Evolutionary conservation across 1,140 invertebrate genomes (phyloP).

Genomic region (Psilanteris sp.): DNA sequence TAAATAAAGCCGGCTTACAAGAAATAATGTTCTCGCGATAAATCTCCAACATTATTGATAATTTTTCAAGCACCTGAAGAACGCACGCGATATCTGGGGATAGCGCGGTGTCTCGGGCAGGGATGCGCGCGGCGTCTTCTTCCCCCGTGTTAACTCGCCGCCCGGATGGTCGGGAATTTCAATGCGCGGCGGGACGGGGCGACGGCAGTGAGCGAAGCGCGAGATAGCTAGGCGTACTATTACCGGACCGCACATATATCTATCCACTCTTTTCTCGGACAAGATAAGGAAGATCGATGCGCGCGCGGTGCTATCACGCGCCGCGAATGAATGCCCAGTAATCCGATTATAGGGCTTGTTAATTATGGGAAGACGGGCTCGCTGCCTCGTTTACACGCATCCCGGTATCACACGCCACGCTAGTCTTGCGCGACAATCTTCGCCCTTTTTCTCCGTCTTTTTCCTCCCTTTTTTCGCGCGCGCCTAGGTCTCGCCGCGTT

Average conservation of each 20-base stretch:
- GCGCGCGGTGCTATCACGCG: slow-evolving; percentile 56
- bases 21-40: slow-evolving; percentile 60
- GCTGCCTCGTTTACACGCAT: slow-evolving; percentile 63
- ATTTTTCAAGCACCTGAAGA: slow-evolving; percentile 60
- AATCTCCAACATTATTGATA: slow-evolving; percentile 61
- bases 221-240: slow-evolving; percentile 58
- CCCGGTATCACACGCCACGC: slow-evolving; percentile 52
- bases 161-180: slow-evolving; percentile 47
- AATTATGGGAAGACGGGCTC: slow-evolving; percentile 63
- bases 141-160: slow-evolving; percentile 36
- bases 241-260: slow-evolving; percentile 60
- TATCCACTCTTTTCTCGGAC: slow-evolving; percentile 57
- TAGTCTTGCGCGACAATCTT: slow-evolving; percentile 54
- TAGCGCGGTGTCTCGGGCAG: slow-evolving; percentile 18
- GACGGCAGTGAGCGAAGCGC: slow-evolving; percentile 20
- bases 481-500: too few relatives aligned
- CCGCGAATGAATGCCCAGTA: slow-evolving; percentile 60
- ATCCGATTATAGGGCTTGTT: slow-evolving; percentile 67
- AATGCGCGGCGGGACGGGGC: neutral
- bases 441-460: slow-evolving; percentile 29
- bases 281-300: slow-evolving; percentile 68
- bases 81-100: slow-evolving; percentile 56
- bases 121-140: slow-evolving; percentile 28
- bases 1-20: slow-evolving; percentile 48
- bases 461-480: neutral